Base-by-base conservation (phyloP, 2,113 vertebrate species). In the Spea multiplicata region DNA sequence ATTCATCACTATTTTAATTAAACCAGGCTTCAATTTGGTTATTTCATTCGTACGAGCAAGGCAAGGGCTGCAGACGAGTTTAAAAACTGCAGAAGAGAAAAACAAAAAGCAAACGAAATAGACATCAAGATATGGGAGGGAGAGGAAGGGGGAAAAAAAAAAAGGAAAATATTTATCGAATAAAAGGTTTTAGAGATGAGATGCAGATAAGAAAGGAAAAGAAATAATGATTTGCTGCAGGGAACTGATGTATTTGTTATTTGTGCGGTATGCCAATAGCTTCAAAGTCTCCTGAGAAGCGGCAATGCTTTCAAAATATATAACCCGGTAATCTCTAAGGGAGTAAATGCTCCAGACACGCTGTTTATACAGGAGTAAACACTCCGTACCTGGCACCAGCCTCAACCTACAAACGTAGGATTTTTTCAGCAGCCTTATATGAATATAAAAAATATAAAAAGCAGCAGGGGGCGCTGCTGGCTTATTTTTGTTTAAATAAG, bases 1-100 rank as follows among this genome's bases (percentile, higher is more conserved):
- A 73, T 79, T 79, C 77, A 79, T 79, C 77, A 73, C 77, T 79
- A 66, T 79, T 73, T 66, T 79, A 73, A 79, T 79, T 79, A 79
- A 79, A 73, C 49, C 49, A 57, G 70, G 71, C 77, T 79, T 73
- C 65, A 79, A 79, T 79, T 79, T 79, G 67, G 69, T 73, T 61
- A 72, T 79, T 73, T 73, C 77, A 66, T 65, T 49, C 62, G 55
- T 64, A 65, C 55, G 77, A 66, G 70, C 53, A 46, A 64, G 50
- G 47, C 17, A 47, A 49, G 61, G 69, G 13, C 59, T 30, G 30
- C 30, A 30, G 30, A 30, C 30, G 30, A 2, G 30, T 30, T 30
- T 30, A 30, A 30, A 30, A 30, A 30, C 30, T 30, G 30, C 30
- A 30, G 30, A 30, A 30, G 69, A 73, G 70, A 65, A 50, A 79